Percentiles rank a stretch among this genome's conserved stretches.
phyloP scores from a whole-genome alignment of 2,113 vertebrate species.

The Scomber scombrus region DNA sequence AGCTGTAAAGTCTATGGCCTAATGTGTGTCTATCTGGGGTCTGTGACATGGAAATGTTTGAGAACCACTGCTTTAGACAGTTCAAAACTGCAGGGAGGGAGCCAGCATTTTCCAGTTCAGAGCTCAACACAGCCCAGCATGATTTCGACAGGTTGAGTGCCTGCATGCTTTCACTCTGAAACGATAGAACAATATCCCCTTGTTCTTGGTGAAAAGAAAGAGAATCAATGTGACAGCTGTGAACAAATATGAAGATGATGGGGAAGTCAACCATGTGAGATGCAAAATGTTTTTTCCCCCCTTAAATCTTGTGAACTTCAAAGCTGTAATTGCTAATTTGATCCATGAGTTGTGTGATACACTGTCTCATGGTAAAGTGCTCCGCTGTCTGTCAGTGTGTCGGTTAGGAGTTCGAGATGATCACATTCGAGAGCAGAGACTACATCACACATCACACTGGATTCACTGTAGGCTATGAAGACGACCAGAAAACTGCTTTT shows the following conservation, averaged over 20 bases:
- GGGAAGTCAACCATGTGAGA: conserved; percentile 69
- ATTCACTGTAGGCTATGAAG: conserved; percentile 19
- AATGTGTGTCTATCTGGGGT: conserved; percentile 37
- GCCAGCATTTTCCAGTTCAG: conserved; percentile 74
- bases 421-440: conserved; percentile 28
- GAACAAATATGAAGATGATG: conserved; percentile 75
- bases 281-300: conserved; percentile 48
- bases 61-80: conserved; percentile 58
- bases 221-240: conserved; percentile 76
- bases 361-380: conserved; percentile 57
- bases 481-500: conserved; percentile 25
- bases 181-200: conserved; percentile 74
- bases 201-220: conserved; percentile 69
- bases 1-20: conserved; percentile 18
- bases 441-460: conserved; percentile 4
- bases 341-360: conserved; percentile 58
- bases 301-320: conserved; percentile 67
- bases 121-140: conserved; percentile 65
- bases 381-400: conserved; percentile 52
- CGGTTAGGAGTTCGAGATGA: conserved; percentile 36
- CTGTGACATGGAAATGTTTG: conserved; percentile 66
- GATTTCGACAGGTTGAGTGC: conserved; percentile 78
- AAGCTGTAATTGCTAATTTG: conserved; percentile 77
- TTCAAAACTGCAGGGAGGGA: conserved; percentile 68
- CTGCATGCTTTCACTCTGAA: conserved; percentile 76